Evolutionary conservation across 53 echinoderm and acorn worm species (phyloP), one percentile per base, ranked within the genome.

Genomic region (Antedon mediterranea): DNA sequence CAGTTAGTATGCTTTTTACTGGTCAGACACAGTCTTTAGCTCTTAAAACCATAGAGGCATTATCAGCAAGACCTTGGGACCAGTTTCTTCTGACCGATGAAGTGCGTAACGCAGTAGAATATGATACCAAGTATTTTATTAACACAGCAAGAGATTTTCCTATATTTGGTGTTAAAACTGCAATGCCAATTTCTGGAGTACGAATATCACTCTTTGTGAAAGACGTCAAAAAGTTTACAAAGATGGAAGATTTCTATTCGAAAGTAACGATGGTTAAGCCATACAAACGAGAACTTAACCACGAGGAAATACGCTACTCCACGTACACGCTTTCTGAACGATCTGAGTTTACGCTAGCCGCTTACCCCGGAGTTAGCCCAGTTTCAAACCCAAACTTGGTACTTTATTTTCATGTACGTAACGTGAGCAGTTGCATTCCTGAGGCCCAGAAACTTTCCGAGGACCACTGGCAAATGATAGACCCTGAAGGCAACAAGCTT

Each of bases 201-300:
- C 89, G 89, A 43, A 77, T 92, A n/a, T 76, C 89, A 27, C 87
- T 85, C 33, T 79, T 97, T 30, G 91, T 91, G 33, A 78, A 82
- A 31, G 84, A 89, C 74, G 43, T 83, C 32, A 71, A 31, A 9
- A 89, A 79, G 71, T 92, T 89, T 77, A 87, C 89, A 30, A 72
- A 29, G 72, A 92, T 92, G 91, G 86, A 92, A 34, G 34, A 87
- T 32, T 97, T 97, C 74, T 95, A 97, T 73, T 71, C 82, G 28
- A 86, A 85, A 71, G 79, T 89, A 32, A 85, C 89, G 0, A 89
- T 83, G 8, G 85, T 87, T 27, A 79, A 88, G 23, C 79, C 84
- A 13, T 29, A 82, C 13, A 78, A 82, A 81, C 75, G 89, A 72
- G 79, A 86, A 29, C 31, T 78, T 0, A 72, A 43, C 70, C 74